A percentile compares a stretch with the other conserved stretches of the same genome.
Conservation (phyloP, 1,140 invertebrate species). For the Bombyx mori region ASM3026992v2 NC_085107.1:7510501-7511000, state of each 20-base stretch:
- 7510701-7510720: slow-evolving; percentile 4
- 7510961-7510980: too few species aligned
- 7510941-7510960: too few species aligned
- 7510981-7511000: too few species aligned
- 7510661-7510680: not conserved
- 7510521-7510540: not conserved
- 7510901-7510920: too few species aligned
- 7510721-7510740: slow-evolving; percentile 9
- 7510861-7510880: too few species aligned
- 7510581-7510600: too few species aligned
- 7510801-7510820: slow-evolving; percentile 15
- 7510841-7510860: too few species aligned
- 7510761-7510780: slow-evolving; percentile 1
- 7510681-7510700: not conserved
- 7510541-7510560: not conserved
- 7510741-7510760: slow-evolving; percentile 8
- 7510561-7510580: not conserved
- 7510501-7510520: not conserved
- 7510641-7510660: too few species aligned
- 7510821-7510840: slow-evolving; percentile 1
- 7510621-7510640: not conserved
- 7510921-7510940: too few species aligned
- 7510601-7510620: not conserved
- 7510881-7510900: too few species aligned
- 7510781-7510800: slow-evolving; percentile 8